These are phyloP conservation scores for Etheostoma spectabile DNA, from an alignment of 2,113 vertebrate genomes.

Conservation along the genomic window DNA sequence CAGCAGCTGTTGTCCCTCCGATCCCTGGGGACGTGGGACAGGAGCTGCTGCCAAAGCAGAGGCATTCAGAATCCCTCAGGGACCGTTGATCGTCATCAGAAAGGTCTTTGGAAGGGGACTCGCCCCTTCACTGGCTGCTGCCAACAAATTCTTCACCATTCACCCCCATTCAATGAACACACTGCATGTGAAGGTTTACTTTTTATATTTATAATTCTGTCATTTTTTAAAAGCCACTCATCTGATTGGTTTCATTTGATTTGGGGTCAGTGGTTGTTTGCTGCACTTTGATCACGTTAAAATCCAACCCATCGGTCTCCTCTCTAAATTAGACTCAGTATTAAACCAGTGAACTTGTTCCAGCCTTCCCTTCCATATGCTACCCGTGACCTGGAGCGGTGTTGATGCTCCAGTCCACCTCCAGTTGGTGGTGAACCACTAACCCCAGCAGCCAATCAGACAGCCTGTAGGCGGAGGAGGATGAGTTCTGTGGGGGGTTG, in stretches of 20 bases:
- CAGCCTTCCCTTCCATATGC: constrained; percentile 65
- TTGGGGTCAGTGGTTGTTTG: constrained; percentile 25
- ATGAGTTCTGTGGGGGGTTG: constrained; percentile 3
- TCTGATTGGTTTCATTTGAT: constrained; percentile 18
- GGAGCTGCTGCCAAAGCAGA: constrained; percentile 57
- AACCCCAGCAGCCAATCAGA: constrained; percentile 59
- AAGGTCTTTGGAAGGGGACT: constrained; percentile 79
- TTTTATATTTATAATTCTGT: constrained; percentile 4
- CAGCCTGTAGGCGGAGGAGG: no score
- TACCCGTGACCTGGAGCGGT: constrained; percentile 56
- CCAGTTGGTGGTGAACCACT: constrained; percentile 48
- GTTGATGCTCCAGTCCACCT: constrained; percentile 41
- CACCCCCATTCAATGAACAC: constrained; percentile 23
- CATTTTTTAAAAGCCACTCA: constrained; percentile 13
- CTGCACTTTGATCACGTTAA: constrained; percentile 14
- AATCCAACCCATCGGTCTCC: constrained; percentile 21
- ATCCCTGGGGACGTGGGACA: constrained; percentile 37
- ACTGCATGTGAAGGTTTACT: constrained; percentile 4
- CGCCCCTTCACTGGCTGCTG: constrained; percentile 56
- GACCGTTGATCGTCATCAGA: constrained; percentile 63
- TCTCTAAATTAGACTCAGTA: constrained; percentile 22
- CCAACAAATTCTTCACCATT: constrained; percentile 46
- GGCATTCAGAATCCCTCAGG: constrained; percentile 51
- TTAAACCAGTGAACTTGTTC: constrained; percentile 38
- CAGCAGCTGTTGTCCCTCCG: constrained; percentile 65